phyloP scores from a whole-genome alignment of 2,888 invertebrate species.

The Pachycephus smyrnensis region DNA sequence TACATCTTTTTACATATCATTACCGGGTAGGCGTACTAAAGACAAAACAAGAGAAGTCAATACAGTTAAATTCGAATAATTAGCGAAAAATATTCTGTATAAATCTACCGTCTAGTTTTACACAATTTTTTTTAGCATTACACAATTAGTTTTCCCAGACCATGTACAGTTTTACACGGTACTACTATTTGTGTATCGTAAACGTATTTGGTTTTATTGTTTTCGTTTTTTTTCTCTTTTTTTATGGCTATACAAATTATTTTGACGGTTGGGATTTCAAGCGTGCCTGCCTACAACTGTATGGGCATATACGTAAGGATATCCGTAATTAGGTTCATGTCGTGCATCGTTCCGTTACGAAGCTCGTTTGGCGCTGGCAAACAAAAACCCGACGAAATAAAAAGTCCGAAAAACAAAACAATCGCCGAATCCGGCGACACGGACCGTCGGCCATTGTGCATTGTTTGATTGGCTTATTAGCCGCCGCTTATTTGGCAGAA shows the following conservation, averaged over 20 bases:
- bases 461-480: conserved; percentile 2
- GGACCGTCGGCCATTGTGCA: not conserved
- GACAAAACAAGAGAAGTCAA: not conserved
- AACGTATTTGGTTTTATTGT: not conserved
- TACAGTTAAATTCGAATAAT: not conserved
- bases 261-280: not conserved
- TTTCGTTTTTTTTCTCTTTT: not conserved
- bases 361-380: conserved; percentile 1
- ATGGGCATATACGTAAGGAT: not conserved
- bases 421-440: not conserved
- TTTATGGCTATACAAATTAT: not conserved
- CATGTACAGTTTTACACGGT: not conserved
- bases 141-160: not conserved
- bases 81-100: not conserved
- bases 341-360: not conserved
- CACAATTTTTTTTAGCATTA: not conserved
- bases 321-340: not conserved
- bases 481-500: conserved; percentile 4
- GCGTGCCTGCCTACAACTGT: not conserved
- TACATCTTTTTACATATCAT: not conserved
- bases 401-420: not conserved
- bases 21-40: not conserved
- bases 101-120: not conserved
- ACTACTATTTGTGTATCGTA: not conserved
- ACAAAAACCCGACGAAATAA: not conserved